Percentiles rank a stretch among this genome's conserved stretches.
Evolutionary conservation across 2,113 vertebrate species (phyloP).

Genomic region (Corythornis cristatus): DNA sequence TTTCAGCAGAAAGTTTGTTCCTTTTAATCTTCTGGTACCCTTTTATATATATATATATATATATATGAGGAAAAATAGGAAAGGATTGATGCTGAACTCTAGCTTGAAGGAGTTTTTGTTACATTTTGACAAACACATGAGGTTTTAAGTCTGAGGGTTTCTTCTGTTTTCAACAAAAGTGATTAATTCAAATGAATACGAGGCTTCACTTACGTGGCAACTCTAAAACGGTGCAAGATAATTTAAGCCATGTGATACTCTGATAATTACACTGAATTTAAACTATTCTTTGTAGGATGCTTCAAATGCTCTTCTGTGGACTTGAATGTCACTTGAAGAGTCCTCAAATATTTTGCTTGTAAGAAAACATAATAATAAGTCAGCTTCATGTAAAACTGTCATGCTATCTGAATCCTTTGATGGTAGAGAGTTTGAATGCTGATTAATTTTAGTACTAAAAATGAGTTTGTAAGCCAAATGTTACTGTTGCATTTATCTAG

Average conservation of each 20-base stretch:
- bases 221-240: neutral
- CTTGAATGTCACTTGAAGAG: slow-evolving; percentile 44
- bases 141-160: neutral
- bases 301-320: slow-evolving; percentile 42
- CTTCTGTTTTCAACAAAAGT: neutral
- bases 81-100: neutral
- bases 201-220: slow-evolving; percentile 3
- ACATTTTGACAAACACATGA: neutral
- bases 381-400: neutral
- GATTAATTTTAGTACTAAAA: neutral
- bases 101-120: neutral
- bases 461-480: neutral
- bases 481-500: neutral
- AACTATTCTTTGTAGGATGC: slow-evolving; percentile 27
- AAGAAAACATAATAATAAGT: slow-evolving; percentile 62
- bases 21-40: neutral
- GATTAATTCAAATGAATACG: slow-evolving; percentile 27
- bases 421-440: neutral
- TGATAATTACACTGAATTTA: slow-evolving; percentile 54
- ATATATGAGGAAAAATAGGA: neutral
- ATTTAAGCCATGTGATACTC: slow-evolving; percentile 10
- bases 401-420: neutral
- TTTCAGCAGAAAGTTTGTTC: neutral
- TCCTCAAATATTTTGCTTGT: slow-evolving; percentile 22
- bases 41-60: neutral